These are phyloP conservation scores for Danio tinwini DNA, from an alignment of 2,797 vertebrate species.

Conservation along the genomic window DNA sequence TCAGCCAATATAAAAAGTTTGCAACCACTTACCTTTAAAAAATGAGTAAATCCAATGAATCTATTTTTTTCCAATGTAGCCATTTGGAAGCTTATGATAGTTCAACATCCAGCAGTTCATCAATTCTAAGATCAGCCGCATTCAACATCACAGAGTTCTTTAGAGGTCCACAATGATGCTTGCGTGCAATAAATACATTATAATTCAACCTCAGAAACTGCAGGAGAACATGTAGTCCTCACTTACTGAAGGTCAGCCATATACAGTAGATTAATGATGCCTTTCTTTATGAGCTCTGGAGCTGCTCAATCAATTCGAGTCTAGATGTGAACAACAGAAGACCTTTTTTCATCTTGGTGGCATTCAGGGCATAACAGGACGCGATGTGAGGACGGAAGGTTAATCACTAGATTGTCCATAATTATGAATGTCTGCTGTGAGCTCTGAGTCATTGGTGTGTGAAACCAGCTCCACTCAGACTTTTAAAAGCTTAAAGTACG, in stretches of 20 bases:
- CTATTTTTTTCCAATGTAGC: too few relatives aligned
- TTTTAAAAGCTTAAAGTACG: constrained; percentile 1
- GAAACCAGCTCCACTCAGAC: constrained; percentile 8
- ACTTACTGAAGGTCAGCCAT: constrained; percentile 44
- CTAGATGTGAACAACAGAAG: constrained; percentile 52
- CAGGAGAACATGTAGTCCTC: constrained; percentile 3
- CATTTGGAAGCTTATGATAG: neutral
- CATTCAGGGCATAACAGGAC: constrained; percentile 55
- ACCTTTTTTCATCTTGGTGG: constrained; percentile 47
- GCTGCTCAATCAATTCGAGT: constrained; percentile 55
- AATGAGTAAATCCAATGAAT: too few relatives aligned
- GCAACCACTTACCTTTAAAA: too few relatives aligned
- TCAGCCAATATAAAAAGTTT: too few relatives aligned
- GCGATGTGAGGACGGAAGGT: constrained; percentile 59
- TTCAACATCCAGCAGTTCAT: neutral
- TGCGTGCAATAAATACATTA: neutral
- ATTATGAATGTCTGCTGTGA: constrained; percentile 50
- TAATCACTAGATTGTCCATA: constrained; percentile 56
- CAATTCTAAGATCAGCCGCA: neutral
- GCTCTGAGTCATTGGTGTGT: constrained; percentile 14
- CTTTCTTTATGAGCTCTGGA: constrained; percentile 60
- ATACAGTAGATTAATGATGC: constrained; percentile 59
- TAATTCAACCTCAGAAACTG: neutral
- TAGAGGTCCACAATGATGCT: neutral
- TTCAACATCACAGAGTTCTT: neutral